phyloP scores from a whole-genome alignment of 1,140 invertebrate genomes.

The Solenopsis fugax region DNA sequence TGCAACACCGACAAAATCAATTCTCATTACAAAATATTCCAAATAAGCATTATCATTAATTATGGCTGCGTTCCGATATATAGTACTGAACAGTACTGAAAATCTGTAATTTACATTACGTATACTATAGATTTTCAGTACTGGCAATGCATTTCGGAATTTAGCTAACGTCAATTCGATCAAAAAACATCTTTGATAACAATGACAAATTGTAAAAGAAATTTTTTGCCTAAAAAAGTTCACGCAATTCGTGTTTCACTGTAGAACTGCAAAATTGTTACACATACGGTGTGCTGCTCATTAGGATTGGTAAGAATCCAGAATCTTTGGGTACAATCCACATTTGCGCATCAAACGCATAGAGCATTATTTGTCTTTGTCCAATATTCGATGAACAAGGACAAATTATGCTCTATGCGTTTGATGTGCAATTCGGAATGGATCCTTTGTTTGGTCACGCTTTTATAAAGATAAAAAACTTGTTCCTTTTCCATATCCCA shows the following conservation, averaged over 20 bases:
- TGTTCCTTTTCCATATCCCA: no score
- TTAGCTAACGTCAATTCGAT: no score
- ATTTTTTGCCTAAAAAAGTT: neutral
- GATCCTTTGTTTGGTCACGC: neutral
- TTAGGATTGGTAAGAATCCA: neutral
- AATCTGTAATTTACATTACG: no score
- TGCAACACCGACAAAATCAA: slow-evolving; percentile 87
- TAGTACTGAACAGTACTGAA: no score
- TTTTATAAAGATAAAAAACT: neutral
- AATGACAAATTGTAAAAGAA: neutral
- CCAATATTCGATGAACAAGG: no score
- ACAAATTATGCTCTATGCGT: no score
- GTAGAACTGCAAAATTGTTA: neutral
- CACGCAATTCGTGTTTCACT: neutral
- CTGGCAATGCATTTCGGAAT: no score
- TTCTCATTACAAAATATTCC: neutral
- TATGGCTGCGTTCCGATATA: no score
- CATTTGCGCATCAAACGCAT: no score
- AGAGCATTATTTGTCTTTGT: no score
- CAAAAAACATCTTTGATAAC: neutral
- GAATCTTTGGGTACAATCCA: neutral
- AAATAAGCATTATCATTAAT: neutral
- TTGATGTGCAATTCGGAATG: no score
- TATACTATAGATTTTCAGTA: no score
- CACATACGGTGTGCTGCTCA: neutral